Conservation (phyloP, 2,113 vertebrate species). For the Trachemys scripta region DNA sequence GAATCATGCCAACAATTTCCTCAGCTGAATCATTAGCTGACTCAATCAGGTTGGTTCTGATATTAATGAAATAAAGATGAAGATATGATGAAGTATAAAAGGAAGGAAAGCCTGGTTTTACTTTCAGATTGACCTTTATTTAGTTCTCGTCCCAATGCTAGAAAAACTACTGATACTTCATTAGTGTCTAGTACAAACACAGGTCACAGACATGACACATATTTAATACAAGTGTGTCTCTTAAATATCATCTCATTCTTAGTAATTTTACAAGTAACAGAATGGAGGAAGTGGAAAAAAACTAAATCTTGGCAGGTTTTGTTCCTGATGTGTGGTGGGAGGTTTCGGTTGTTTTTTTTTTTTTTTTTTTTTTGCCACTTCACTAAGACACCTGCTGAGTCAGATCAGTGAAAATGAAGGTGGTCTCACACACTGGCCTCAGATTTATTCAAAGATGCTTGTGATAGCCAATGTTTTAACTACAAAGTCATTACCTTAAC, state of each 20-base stretch:
- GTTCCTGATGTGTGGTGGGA: background rate
- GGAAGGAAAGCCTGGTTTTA: background rate
- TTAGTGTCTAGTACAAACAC: background rate
- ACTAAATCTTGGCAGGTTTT: background rate
- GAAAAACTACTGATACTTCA: background rate
- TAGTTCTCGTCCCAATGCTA: background rate
- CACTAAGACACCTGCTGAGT: accelerated
- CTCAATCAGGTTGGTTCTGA: accelerated
- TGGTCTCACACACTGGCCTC: background rate
- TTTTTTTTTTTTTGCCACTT: background rate
- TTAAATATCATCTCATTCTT: background rate
- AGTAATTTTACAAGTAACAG: background rate
- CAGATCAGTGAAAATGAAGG: background rate
- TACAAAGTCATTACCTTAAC: background rate
- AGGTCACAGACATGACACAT: background rate
- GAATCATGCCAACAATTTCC: background rate
- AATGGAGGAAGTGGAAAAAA: background rate
- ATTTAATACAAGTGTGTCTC: background rate
- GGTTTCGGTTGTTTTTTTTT: background rate
- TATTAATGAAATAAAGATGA: constrained; percentile 10
- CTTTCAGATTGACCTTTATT: background rate
- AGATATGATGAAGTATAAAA: background rate
- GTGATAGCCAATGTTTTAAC: background rate
- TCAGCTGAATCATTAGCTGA: background rate
- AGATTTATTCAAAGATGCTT: background rate